Percentiles rank a stretch among this genome's conserved stretches.
Evolutionary conservation across 1,140 invertebrate genomes (phyloP).

Genomic region (Euura saliciscinereae): DNA sequence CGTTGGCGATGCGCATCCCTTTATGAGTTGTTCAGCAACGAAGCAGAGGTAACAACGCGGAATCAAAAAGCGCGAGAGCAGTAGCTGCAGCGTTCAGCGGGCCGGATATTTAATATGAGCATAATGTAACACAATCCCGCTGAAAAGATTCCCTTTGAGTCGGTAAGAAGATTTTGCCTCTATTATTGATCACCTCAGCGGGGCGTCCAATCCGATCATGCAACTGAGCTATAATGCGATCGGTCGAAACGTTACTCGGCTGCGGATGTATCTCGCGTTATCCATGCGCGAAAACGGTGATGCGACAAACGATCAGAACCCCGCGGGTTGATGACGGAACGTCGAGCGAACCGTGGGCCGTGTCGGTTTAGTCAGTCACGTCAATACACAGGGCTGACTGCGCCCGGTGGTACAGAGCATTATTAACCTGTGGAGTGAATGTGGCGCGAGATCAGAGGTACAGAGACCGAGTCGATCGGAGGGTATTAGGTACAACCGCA

Average conservation of each 20-base stretch:
- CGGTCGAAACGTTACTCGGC: too few species aligned
- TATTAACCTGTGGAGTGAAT: neutral
- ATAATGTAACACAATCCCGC: neutral
- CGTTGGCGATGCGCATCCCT: too few species aligned
- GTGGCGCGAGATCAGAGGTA: neutral
- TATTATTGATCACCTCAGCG: neutral
- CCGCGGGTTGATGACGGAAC: neutral
- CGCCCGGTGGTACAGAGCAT: neutral
- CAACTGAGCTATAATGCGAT: neutral
- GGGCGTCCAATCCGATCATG: neutral
- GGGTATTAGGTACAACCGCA: neutral
- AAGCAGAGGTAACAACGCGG: neutral
- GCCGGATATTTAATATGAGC: neutral
- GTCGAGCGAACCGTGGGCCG: too few species aligned
- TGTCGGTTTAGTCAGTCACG: too few species aligned
- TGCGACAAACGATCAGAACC: neutral
- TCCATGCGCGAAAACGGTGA: too few species aligned
- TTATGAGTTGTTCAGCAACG: too few species aligned
- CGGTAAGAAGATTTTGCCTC: neutral
- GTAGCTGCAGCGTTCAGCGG: neutral
- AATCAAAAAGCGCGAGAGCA: neutral
- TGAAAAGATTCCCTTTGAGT: constrained; percentile 7
- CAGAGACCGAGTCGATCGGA: neutral
- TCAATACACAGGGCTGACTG: too few species aligned
- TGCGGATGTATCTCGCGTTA: too few species aligned